Conservation (phyloP, 2,113 vertebrate species). For the Gambusia holbrooki region DNA sequence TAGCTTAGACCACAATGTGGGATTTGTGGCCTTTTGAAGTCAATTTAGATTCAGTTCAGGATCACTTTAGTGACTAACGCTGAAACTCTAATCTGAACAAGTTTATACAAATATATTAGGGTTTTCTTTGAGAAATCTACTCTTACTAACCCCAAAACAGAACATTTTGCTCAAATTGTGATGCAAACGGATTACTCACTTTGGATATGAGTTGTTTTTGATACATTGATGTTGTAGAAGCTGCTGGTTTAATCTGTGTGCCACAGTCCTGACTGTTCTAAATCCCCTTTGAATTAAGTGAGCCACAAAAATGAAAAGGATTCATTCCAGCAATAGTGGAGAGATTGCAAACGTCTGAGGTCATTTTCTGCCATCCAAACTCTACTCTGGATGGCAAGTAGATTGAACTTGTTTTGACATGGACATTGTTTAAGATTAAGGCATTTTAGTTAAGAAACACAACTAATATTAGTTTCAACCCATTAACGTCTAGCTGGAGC, state of each 20-base stretch:
- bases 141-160: background rate
- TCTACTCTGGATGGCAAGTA: background rate
- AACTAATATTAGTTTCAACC: background rate
- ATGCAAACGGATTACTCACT: background rate
- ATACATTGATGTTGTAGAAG: background rate
- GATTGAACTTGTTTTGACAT: background rate
- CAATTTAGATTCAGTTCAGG: background rate
- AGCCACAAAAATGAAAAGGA: background rate
- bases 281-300: background rate
- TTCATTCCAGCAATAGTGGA: background rate
- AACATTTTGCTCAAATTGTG: background rate
- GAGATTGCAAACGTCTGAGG: background rate
- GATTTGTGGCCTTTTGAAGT: background rate
- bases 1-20: no score
- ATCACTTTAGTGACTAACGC: background rate
- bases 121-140: background rate
- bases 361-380: background rate
- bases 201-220: background rate
- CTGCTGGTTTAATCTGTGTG: background rate
- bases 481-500: no score
- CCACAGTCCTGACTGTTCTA: background rate
- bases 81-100: no score
- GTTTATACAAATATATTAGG: no score
- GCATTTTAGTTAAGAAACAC: background rate
- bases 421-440: background rate